A percentile compares a stretch with the other conserved stretches of the same genome.
These are phyloP conservation scores for Caenorhabditis uteleia DNA, from an alignment of 2,888 invertebrate species.

Conservation along the genomic window DNA sequence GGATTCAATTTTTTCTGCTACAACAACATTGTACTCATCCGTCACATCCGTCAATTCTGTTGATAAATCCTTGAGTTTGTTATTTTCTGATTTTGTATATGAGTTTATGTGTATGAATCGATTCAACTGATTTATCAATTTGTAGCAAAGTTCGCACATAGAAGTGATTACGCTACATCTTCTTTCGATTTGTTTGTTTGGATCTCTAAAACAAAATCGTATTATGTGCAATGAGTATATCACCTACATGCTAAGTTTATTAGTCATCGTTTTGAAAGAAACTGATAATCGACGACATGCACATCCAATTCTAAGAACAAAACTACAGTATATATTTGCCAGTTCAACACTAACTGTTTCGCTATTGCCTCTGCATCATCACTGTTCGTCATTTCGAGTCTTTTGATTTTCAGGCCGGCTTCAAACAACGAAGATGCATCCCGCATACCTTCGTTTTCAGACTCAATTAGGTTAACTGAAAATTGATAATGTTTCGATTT, in stretches of 20 bases:
- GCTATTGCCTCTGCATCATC: not conserved
- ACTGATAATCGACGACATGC: not conserved
- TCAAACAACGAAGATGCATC: slow-evolving; percentile 12
- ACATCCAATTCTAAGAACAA: slow-evolving; percentile 2
- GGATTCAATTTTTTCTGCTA: too few species aligned
- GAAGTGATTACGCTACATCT: not conserved
- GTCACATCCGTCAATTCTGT: too few species aligned
- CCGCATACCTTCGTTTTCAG: too few species aligned
- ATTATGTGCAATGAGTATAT: too few species aligned
- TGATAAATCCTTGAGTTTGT: too few species aligned
- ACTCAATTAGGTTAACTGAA: too few species aligned
- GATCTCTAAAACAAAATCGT: not conserved
- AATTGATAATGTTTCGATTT: too few species aligned
- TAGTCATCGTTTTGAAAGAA: not conserved
- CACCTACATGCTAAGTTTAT: not conserved
- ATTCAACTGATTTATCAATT: not conserved
- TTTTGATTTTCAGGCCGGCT: slow-evolving; percentile 15
- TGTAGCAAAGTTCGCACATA: slow-evolving; percentile 1
- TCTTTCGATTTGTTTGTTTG: not conserved
- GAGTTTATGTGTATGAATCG: not conserved
- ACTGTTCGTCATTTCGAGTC: not conserved
- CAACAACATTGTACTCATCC: too few species aligned
- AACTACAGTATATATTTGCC: not conserved
- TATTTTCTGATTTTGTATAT: too few species aligned
- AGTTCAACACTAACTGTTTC: not conserved